A percentile compares a stretch with the other conserved stretches of the same genome.
Conservation (phyloP, 2,113 vertebrate species). For the western clawed frog (Xenopus tropicalis) region UCB_Xtro_10.0 CM004450.2:96639001-96639500, state of each 20-base stretch:
- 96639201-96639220: constrained; percentile 7
- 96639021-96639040: background rate
- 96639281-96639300: constrained; percentile 72
- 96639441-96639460: constrained; percentile 81
- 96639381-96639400: constrained; percentile 84
- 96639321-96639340: constrained; percentile 68
- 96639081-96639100: constrained; percentile 3
- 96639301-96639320: constrained; percentile 60
- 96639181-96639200: constrained; percentile 44
- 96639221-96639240: background rate
- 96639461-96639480: too few species aligned
- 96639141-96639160: constrained; percentile 69
- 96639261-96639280: constrained; percentile 61
- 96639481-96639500: too few species aligned
- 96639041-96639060: constrained; percentile 30
- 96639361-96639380: constrained; percentile 82
- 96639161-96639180: constrained; percentile 80
- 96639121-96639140: constrained; percentile 30
- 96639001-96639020: background rate
- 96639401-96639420: constrained; percentile 79
- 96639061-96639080: constrained; percentile 39
- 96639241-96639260: constrained; percentile 26
- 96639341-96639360: constrained; percentile 67
- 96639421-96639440: constrained; percentile 93
- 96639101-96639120: constrained; percentile 48